phyloP scores from a whole-genome alignment of 2,797 vertebrate genomes.

The Rhinogobio ventralis region DNA sequence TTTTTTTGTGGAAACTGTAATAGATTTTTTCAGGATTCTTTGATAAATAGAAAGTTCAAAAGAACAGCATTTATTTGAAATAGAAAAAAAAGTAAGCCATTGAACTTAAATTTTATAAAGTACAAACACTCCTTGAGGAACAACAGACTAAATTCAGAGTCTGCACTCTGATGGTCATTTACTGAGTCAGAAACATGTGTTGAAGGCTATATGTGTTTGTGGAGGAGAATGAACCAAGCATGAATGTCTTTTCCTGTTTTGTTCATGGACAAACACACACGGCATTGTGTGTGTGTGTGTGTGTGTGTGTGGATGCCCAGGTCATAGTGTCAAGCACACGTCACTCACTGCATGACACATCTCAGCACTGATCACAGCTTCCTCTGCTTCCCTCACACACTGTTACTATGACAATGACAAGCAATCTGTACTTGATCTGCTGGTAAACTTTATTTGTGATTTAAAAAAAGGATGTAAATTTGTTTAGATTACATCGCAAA shows the following conservation, averaged over 20 bases:
- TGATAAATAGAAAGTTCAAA: no score
- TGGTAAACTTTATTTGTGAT: constrained; percentile 1
- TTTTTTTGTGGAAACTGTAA: no score
- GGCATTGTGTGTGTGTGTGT: constrained; percentile 40
- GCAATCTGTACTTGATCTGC: constrained; percentile 26
- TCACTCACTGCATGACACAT: constrained; percentile 36
- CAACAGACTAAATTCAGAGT: background rate
- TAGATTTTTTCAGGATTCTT: no score
- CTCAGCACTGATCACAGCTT: constrained; percentile 28
- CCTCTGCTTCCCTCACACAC: constrained; percentile 18
- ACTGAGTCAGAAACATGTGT: constrained; percentile 42
- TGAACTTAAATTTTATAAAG: background rate
- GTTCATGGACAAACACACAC: background rate
- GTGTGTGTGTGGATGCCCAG: constrained; percentile 28
- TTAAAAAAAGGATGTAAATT: background rate
- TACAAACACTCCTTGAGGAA: constrained; percentile 8
- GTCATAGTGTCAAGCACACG: constrained; percentile 32
- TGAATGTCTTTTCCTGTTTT: constrained; percentile 33
- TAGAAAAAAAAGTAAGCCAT: background rate
- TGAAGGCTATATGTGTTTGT: background rate
- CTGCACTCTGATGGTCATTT: constrained; percentile 1
- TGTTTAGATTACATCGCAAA: background rate
- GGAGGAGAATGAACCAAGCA: constrained; percentile 4
- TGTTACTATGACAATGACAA: constrained; percentile 42
- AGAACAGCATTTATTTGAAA: no score